phyloP scores from a whole-genome alignment of 2,113 vertebrate genomes.

The Microtus oregoni region DNA sequence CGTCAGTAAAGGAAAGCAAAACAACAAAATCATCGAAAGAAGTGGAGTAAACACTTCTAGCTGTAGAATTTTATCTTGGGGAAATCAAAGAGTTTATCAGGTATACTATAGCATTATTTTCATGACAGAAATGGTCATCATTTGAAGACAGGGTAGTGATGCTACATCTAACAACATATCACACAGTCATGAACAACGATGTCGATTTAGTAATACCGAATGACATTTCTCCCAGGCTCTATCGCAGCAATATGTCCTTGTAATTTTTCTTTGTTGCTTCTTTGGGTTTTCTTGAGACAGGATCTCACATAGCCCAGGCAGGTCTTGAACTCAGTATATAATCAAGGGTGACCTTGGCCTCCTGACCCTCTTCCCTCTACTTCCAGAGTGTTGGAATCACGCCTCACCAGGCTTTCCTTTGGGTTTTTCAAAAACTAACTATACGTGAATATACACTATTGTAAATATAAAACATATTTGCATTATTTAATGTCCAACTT shows the following conservation, averaged over 20 bases:
- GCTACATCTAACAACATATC: constrained; percentile 30
- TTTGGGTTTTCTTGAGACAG: background rate
- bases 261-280: background rate
- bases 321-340: background rate
- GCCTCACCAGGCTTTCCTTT: background rate
- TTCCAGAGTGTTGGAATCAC: background rate
- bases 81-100: background rate
- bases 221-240: background rate
- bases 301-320: background rate
- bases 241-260: background rate
- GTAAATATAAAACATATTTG: background rate
- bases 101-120: background rate
- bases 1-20: background rate
- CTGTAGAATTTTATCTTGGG: constrained; percentile 26
- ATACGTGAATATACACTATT: background rate
- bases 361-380: background rate
- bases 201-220: background rate
- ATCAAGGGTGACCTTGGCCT: background rate
- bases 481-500: background rate
- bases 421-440: constrained; percentile 15
- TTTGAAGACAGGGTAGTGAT: constrained; percentile 5
- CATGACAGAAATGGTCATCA: background rate
- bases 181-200: background rate
- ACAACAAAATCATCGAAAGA: constrained; percentile 8
- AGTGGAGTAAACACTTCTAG: background rate